Evolutionary conservation across 1,140 invertebrate species (phyloP).

Genomic region (Atta colombica): DNA sequence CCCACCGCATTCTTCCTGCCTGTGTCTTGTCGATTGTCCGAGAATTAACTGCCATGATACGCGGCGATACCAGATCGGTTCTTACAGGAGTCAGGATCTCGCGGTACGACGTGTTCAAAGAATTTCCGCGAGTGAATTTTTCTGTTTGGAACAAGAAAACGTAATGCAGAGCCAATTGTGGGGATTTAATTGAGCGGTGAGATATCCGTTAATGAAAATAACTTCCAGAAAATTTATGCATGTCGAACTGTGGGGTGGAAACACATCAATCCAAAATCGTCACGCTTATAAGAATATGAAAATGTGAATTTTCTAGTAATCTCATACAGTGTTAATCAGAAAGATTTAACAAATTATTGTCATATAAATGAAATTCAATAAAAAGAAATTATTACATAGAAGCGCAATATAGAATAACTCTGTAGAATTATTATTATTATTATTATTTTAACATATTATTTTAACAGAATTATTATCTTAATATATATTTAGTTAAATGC

Average conservation of each 20-base stretch:
- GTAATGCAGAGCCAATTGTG: neutral
- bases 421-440: neutral
- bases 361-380: neutral
- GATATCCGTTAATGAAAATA: conserved; percentile 20
- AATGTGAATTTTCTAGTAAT: conserved; percentile 15
- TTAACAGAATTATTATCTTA: neutral
- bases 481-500: neutral
- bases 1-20: conserved; percentile 37
- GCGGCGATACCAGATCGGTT: conserved; percentile 39
- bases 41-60: conserved; percentile 44
- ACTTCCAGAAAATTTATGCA: neutral
- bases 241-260: neutral
- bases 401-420: neutral
- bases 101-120: conserved; percentile 6
- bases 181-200: conserved; percentile 9
- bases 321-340: neutral
- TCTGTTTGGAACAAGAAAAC: conserved; percentile 12
- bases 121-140: conserved; percentile 40
- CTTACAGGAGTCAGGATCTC: conserved; percentile 24
- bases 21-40: conserved; percentile 34
- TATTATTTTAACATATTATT: no score
- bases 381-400: neutral
- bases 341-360: neutral
- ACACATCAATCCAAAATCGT: neutral
- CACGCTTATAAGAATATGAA: neutral